Conservation (phyloP, 2,797 vertebrate species). For the Lithobates pipiens region DNA sequence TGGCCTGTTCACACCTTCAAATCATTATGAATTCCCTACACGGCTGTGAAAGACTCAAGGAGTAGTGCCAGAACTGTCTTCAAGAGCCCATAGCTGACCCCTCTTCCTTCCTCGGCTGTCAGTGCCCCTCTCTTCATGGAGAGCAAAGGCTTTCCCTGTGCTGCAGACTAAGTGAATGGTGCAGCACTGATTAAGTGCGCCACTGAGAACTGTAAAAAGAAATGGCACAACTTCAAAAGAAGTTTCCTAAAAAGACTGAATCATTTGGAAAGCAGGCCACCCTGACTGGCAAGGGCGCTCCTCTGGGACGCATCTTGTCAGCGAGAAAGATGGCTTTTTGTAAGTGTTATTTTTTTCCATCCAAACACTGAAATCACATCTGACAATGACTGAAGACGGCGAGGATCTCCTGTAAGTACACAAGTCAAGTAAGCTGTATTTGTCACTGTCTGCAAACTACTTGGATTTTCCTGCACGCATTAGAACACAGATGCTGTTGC, state of each 20-base stretch:
- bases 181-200: constrained; percentile 30
- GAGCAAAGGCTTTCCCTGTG: constrained; percentile 15
- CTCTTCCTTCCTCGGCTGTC: constrained; percentile 8
- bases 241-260: constrained; percentile 55
- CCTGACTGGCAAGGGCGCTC: constrained; percentile 47
- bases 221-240: constrained; percentile 56
- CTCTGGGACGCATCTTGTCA: constrained; percentile 50
- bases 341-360: constrained; percentile 42
- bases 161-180: constrained; percentile 13
- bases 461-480: neutral
- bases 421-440: constrained; percentile 26
- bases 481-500: constrained; percentile 11
- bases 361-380: constrained; percentile 47
- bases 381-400: constrained; percentile 52
- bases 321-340: constrained; percentile 50
- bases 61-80: neutral
- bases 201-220: constrained; percentile 38
- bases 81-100: constrained; percentile 1
- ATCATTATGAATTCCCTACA: constrained; percentile 14
- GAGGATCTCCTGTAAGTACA: constrained; percentile 35
- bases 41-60: neutral
- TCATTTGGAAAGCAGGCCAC: constrained; percentile 56
- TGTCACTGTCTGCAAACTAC: constrained; percentile 29
- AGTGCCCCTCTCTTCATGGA: constrained; percentile 29
- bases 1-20: constrained; percentile 5